Evolutionary conservation across 2,113 vertebrate genomes (phyloP), one percentile per base, ranked within the genome.

Genomic region (Channa argus): DNA sequence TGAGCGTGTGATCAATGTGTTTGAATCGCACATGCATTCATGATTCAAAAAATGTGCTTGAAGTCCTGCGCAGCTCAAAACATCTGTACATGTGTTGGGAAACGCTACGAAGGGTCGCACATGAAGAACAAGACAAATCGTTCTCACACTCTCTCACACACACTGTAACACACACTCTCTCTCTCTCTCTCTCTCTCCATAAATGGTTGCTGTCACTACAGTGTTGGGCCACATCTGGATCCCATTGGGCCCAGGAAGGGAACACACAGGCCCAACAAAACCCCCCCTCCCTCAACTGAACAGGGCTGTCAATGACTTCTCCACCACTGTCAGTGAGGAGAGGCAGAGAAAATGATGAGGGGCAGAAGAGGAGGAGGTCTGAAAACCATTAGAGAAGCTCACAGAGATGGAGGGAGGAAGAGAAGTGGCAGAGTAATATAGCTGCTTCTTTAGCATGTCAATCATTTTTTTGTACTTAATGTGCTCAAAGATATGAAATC

Each of bases 201-300:
- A 82, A 86, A 85, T 79, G 73, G 85, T 61, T 61, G 69, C 69
- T 84, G 86, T 88, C 87, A 67, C 87, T 61, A 47, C 47, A 65
- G 63, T 62, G 43, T 68, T 3, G 54, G 44, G 56, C 70, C 79
- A 89, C 90, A 91, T 91, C 89, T 92, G 90, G 89, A 85, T 91
- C 85, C 52, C 71, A 91, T 89, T 87, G 86, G 79, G 58, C 64
- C 74, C 83, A 86, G 86, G 84, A 92, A 90, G 75, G 65, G 56
- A 82, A 77, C 76, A 77, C 63, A 63, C 56, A 82, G 72, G 73
- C 68, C 71, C 85, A 89, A 82, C 89, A 89, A 91, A 90, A 82
- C 56, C 58, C 62, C 67, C 72, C 63, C 58, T 76, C 72, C 63
- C 58, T 76, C 66, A 66, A 77, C 70, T 50, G 58, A 64, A 70